phyloP scores from a whole-genome alignment of 2,888 invertebrate genomes.

The Sepioteuthis lessoniana region DNA sequence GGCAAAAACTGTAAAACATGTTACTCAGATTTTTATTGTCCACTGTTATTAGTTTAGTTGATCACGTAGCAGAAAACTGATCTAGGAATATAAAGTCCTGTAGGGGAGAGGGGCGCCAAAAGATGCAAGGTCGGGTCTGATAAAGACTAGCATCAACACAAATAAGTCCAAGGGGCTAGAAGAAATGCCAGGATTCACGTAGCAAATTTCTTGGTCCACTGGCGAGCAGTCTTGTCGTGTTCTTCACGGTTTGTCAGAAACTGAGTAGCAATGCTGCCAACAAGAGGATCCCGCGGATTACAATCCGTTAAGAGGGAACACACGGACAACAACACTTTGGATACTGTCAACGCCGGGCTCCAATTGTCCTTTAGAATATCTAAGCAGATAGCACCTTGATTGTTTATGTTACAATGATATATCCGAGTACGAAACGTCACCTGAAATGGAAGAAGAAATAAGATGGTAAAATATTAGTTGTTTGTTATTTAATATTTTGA shows the following conservation, averaged over 20 bases:
- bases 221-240: conserved; percentile 96
- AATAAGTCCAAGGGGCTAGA: neutral
- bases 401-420: conserved; percentile 99
- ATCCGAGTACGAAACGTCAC: conserved; percentile 92
- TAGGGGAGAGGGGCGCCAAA: neutral
- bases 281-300: conserved; percentile 98
- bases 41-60: neutral
- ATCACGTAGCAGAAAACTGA: neutral
- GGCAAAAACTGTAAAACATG: neutral
- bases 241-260: conserved; percentile 97
- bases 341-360: conserved; percentile 97
- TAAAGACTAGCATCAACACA: conserved; percentile 41
- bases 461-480: too few relatives aligned
- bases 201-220: conserved; percentile 98
- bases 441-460: conserved; percentile 65
- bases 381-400: conserved; percentile 97
- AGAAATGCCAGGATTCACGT: conserved; percentile 76
- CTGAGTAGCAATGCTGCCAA: conserved; percentile 98
- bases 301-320: conserved; percentile 98
- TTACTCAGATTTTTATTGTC: neutral
- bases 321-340: conserved; percentile 96
- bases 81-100: conserved; percentile 37
- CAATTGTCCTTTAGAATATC: conserved; percentile 98
- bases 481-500: too few relatives aligned
- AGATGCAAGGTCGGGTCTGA: neutral